A percentile compares a stretch with the other conserved stretches of the same genome.
Evolutionary conservation across 2,888 invertebrate species (phyloP).

Genomic region (Allacma fusca): DNA sequence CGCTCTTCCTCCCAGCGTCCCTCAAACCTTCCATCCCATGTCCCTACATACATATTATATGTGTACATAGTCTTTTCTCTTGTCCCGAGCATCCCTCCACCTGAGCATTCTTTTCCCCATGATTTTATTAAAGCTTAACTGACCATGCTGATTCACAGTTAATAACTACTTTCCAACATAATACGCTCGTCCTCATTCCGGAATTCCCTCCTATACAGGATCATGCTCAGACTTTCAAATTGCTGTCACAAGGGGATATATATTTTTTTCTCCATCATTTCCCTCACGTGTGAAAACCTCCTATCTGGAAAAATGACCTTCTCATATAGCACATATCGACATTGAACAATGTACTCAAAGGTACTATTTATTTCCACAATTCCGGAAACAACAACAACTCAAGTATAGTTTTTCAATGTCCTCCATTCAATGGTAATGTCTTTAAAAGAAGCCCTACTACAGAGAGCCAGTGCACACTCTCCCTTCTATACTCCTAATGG

Average conservation of each 20-base stretch:
- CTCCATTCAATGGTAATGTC: no score
- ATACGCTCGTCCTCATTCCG: no score
- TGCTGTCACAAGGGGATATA: no score
- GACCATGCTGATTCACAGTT: not conserved
- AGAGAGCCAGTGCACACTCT: no score
- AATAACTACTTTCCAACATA: not conserved
- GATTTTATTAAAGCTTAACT: not conserved
- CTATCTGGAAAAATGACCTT: not conserved
- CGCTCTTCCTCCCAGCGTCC: not conserved
- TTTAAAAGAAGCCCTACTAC: no score
- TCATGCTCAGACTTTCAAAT: no score
- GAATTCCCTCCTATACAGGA: no score
- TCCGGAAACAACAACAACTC: not conserved
- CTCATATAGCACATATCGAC: no score
- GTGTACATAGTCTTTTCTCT: conserved; percentile 15
- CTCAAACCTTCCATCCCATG: not conserved
- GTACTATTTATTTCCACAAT: not conserved
- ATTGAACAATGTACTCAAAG: not conserved
- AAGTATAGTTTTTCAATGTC: no score
- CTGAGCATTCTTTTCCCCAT: not conserved
- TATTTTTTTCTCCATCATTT: no score
- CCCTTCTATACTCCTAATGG: no score
- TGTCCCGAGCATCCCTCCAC: not conserved
- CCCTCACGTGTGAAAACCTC: not conserved
- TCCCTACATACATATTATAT: not conserved